These are phyloP conservation scores for Piprites chloris DNA, from an alignment of 2,113 vertebrate genomes.

Conservation along the genomic window DNA sequence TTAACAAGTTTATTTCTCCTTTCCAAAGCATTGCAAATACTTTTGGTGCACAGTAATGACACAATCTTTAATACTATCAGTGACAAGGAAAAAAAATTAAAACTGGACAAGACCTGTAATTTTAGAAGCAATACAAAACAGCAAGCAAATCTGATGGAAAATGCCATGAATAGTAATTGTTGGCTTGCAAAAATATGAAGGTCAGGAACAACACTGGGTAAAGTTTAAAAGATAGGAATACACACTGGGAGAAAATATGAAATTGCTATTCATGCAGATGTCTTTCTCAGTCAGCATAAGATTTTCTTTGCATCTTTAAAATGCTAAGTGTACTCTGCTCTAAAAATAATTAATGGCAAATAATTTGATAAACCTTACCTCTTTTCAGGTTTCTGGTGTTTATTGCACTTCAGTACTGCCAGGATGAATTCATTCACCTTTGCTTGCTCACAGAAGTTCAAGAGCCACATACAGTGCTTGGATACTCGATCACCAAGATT, in stretches of 20 bases:
- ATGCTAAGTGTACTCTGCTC: background rate
- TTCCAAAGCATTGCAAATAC: background rate
- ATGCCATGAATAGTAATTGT: background rate
- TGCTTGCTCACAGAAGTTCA: background rate
- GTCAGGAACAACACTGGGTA: conserved; percentile 6
- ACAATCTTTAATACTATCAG: background rate
- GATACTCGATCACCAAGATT: background rate
- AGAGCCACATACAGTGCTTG: background rate
- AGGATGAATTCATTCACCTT: background rate
- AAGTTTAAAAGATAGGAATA: background rate
- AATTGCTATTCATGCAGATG: background rate
- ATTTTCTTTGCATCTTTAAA: background rate
- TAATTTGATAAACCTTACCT: background rate
- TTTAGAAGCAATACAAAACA: conserved; percentile 26
- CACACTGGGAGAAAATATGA: background rate
- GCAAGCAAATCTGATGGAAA: background rate
- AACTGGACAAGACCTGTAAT: conserved; percentile 17
- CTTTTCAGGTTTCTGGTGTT: background rate
- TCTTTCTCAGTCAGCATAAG: background rate
- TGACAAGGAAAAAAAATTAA: conserved; percentile 10
- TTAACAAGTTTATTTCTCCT: background rate
- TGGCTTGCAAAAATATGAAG: conserved; percentile 16
- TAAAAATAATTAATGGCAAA: background rate
- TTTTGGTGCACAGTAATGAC: background rate
- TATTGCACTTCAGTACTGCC: background rate